Conservation (phyloP, 2,888 invertebrate species). For the Dryobotodes eremita region DNA sequence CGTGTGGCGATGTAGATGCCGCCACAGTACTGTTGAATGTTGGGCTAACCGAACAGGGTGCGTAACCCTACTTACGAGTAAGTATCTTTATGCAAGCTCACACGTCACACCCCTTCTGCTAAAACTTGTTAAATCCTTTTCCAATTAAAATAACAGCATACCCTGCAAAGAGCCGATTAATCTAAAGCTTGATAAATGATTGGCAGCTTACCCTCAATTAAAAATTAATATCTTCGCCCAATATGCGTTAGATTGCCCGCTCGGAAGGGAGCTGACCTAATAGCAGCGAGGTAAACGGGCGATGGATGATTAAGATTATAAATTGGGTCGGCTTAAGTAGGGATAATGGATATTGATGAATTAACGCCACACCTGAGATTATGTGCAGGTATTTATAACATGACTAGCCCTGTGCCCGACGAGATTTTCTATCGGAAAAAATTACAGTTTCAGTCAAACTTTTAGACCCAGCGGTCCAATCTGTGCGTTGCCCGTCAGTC, state of each 20-base stretch:
- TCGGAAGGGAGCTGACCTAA: conserved; percentile 37
- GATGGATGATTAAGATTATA: conserved; percentile 41
- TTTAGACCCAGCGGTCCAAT: too few species aligned
- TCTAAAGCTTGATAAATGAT: conserved; percentile 53
- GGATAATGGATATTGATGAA: conserved; percentile 55
- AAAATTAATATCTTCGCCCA: conserved; percentile 46
- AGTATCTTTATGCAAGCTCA: not conserved
- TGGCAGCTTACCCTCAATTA: conserved; percentile 41
- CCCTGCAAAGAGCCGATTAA: conserved; percentile 30
- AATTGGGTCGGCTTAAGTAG: conserved; percentile 50
- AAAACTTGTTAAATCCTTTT: conserved; percentile 34
- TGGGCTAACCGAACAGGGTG: not conserved
- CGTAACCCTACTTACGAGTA: not conserved
- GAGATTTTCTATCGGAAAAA: too few species aligned
- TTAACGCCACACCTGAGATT: conserved; percentile 21
- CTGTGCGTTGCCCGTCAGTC: too few species aligned
- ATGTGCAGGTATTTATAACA: conserved; percentile 7
- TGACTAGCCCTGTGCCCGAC: not conserved
- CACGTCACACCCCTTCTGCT: conserved; percentile 12
- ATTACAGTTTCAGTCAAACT: too few species aligned
- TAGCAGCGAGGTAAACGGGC: conserved; percentile 2
- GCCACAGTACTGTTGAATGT: too few species aligned
- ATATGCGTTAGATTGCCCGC: conserved; percentile 24
- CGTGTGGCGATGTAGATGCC: too few species aligned
- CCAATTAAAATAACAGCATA: conserved; percentile 29